Percentiles rank a stretch among this genome's conserved stretches.
phyloP scores from a whole-genome alignment of 2,888 invertebrate genomes.

The Uloborus plumipes region DNA sequence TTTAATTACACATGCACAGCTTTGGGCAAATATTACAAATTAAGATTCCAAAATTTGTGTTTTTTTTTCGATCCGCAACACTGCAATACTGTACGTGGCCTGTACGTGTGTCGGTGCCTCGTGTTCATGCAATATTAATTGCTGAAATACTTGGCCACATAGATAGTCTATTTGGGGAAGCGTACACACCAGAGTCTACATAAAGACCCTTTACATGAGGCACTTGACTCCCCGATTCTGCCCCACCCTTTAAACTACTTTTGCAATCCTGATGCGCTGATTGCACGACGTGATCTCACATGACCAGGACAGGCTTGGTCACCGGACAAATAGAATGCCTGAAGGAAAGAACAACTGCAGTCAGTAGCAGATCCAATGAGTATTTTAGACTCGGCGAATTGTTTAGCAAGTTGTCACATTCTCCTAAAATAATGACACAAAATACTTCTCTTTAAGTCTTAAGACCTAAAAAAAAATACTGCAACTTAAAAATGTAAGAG shows the following conservation, averaged over 20 bases:
- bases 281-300: conserved; percentile 62
- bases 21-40: no score
- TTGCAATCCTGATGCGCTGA: conserved; percentile 44
- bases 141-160: conserved; percentile 22
- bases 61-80: no score
- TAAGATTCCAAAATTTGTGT: no score
- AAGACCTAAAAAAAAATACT: no score
- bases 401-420: conserved; percentile 62
- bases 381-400: conserved; percentile 55
- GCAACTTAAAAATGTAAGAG: no score
- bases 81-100: conserved; percentile 29
- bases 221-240: conserved; percentile 44
- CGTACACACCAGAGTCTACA: conserved; percentile 23
- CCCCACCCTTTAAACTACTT: conserved; percentile 24
- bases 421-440: conserved; percentile 53
- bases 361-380: conserved; percentile 33
- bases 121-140: conserved; percentile 21
- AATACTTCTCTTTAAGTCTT: neutral
- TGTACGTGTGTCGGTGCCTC: conserved; percentile 14
- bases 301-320: conserved; percentile 51
- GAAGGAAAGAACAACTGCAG: conserved; percentile 34
- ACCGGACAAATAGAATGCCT: conserved; percentile 56
- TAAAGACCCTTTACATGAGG: conserved; percentile 38
- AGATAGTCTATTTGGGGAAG: conserved; percentile 31
- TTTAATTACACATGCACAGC: no score